A percentile compares a stretch with the other conserved stretches of the same genome.
phyloP scores from a whole-genome alignment of 2,888 invertebrate genomes.

The Cryptus armator region DNA sequence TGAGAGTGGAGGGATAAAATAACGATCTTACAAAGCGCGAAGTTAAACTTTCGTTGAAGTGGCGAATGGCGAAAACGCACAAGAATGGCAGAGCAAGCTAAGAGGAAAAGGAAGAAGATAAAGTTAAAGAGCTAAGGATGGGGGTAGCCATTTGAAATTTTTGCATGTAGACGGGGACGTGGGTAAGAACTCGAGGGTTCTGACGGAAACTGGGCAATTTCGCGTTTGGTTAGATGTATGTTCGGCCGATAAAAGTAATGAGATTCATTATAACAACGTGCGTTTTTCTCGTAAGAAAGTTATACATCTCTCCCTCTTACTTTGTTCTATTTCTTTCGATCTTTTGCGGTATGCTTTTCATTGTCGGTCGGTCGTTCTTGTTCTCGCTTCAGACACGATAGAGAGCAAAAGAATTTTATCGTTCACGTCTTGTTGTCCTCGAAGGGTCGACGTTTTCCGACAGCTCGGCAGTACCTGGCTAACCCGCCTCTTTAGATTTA shows the following conservation, averaged over 20 bases:
- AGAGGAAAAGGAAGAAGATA: slow-evolving; percentile 31
- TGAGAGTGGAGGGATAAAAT: background rate
- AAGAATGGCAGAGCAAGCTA: background rate
- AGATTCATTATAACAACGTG: slow-evolving; percentile 83
- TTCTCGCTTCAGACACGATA: slow-evolving; percentile 3
- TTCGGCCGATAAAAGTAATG: slow-evolving; percentile 84
- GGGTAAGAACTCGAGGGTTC: slow-evolving; percentile 44
- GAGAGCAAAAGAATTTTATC: slow-evolving; percentile 1
- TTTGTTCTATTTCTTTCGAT: slow-evolving; percentile 10
- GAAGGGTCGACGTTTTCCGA: slow-evolving; percentile 15
- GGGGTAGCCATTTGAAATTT: slow-evolving; percentile 73
- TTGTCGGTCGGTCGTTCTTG: background rate
- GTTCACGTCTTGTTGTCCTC: slow-evolving; percentile 14
- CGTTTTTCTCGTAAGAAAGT: slow-evolving; percentile 74
- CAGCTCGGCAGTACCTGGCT: background rate
- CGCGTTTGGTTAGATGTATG: slow-evolving; percentile 80
- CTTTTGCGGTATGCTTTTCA: slow-evolving; percentile 26
- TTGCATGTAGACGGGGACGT: slow-evolving; percentile 78
- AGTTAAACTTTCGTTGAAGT: background rate
- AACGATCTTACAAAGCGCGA: background rate
- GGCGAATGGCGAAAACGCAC: background rate
- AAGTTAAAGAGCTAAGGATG: slow-evolving; percentile 42
- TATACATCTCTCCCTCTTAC: slow-evolving; percentile 36
- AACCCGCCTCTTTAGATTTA: slow-evolving; percentile 56
- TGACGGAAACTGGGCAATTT: slow-evolving; percentile 79